These are phyloP conservation scores for Luperina testacea DNA, from an alignment of 2,888 invertebrate species.

Conservation along the genomic window DNA sequence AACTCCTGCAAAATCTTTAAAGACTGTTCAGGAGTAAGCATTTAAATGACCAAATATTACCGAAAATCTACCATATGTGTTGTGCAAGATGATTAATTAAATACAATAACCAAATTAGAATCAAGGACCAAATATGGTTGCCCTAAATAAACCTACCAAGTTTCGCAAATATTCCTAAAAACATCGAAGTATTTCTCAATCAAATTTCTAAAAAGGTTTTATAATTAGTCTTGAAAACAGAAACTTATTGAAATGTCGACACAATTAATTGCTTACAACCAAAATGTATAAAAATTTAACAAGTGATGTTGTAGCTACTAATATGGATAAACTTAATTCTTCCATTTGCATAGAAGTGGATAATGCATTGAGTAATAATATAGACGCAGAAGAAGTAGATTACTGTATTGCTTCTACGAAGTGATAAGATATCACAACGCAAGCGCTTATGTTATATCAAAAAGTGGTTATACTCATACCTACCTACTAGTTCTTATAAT, in stretches of 20 bases:
- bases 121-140: constrained; percentile 17
- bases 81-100: constrained; percentile 18
- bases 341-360: background rate
- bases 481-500: constrained; percentile 10
- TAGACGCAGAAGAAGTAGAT: constrained; percentile 20
- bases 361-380: constrained; percentile 15
- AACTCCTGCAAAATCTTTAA: background rate
- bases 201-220: constrained; percentile 9
- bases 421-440: constrained; percentile 49
- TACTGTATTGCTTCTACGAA: constrained; percentile 38
- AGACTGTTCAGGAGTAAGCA: background rate
- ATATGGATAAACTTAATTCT: constrained; percentile 33
- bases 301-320: background rate
- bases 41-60: constrained; percentile 1
- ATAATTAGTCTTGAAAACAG: constrained; percentile 25
- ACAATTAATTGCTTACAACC: constrained; percentile 43
- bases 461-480: constrained; percentile 3
- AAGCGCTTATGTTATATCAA: constrained; percentile 24
- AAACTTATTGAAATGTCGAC: constrained; percentile 9
- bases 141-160: constrained; percentile 27
- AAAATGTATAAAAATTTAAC: constrained; percentile 18
- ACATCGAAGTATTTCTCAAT: constrained; percentile 21
- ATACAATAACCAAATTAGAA: constrained; percentile 23
- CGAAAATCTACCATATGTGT: background rate
- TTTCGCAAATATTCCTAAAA: constrained; percentile 36